These are phyloP conservation scores for Chydorus sphaericus DNA, from an alignment of 2,888 invertebrate genomes.

Conservation along the genomic window DNA sequence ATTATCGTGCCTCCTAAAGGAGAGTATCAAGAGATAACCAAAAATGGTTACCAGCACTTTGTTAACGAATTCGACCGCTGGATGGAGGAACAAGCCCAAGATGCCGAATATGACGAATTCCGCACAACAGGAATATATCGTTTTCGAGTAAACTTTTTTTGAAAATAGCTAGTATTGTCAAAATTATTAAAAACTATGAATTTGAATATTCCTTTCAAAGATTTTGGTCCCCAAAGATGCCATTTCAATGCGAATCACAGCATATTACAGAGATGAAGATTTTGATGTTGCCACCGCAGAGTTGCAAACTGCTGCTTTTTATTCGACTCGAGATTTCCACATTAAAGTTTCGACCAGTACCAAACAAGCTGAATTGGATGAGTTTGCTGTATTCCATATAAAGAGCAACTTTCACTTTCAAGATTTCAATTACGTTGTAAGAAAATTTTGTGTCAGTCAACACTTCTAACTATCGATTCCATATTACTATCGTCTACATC, in stretches of 20 bases:
- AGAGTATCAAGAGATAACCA: background rate
- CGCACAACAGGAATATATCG: conserved; percentile 10
- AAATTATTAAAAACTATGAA: background rate
- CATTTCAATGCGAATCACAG: conserved; percentile 17
- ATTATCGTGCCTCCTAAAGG: conserved; percentile 13
- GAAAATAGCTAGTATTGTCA: background rate
- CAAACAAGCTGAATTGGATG: conserved; percentile 30
- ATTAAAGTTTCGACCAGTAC: conserved; percentile 34
- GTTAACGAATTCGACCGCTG: background rate
- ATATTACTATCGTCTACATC: too few species aligned
- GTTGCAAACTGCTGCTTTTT: conserved; percentile 24
- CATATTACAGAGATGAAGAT: conserved; percentile 20
- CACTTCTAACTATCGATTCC: too few species aligned
- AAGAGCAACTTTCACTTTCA: conserved; percentile 34
- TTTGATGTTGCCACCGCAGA: conserved; percentile 17
- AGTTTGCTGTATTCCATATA: conserved; percentile 39
- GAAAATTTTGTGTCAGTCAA: background rate
- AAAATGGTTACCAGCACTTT: background rate
- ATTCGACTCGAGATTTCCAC: conserved; percentile 30
- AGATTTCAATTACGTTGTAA: conserved; percentile 36
- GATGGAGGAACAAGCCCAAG: conserved; percentile 8
- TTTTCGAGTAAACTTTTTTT: conserved; percentile 6
- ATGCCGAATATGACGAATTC: conserved; percentile 5
- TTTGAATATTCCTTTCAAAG: background rate
- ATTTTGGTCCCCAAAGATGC: conserved; percentile 13